Base-by-base conservation (phyloP, 2,797 vertebrate species). In the Chaenodraco wilsoni region DNA sequence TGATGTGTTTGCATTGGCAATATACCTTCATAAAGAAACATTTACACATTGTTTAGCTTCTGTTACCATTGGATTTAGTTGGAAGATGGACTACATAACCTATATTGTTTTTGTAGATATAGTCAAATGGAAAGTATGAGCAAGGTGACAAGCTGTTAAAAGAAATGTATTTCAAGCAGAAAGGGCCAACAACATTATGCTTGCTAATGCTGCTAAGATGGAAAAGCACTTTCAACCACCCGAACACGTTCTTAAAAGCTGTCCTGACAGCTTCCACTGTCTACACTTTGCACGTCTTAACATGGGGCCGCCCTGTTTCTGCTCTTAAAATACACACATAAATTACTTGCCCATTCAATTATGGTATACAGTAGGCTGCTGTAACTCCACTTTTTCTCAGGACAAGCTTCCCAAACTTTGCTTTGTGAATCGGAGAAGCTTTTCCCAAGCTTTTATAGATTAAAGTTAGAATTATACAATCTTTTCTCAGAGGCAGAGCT, bases 221-320 rank as follows among this genome's bases (percentile, higher is more conserved):
- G 80, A 86, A 88, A 90, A 86, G 33, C 67, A 69, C 74, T 78
- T 70, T 52, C 12, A 49, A 33, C 60, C 58, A 69, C 17, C 37
- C 27, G 3, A 62, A 74, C 60, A 75, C 52, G 9, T 64, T 81
- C 63, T 63, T 17, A 61, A 60, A 78, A 40, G 41, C 46, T 81
- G 68, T 81, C 88, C 83, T 88, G 79, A 83, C 82, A 84, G 69
- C 61, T 85, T 79, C 71, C 58, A 79, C 50, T 79, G 70, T 82
- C 86, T 69, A 69, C 69, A 65, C 83, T 65, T 81, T 64, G 56
- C 82, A 65, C 49, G 75, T 85, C 84, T 77, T 67, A 79, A 85
- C 88, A 81, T 5, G 57, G 76, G 78, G 74, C 67, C 44, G 57
- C 43, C 49, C 63, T 45, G 79, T 63, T 69, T 33, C 63, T 73